Base-by-base conservation (phyloP, 2,113 vertebrate genomes). In the Mystacornis crossleyi region DNA sequence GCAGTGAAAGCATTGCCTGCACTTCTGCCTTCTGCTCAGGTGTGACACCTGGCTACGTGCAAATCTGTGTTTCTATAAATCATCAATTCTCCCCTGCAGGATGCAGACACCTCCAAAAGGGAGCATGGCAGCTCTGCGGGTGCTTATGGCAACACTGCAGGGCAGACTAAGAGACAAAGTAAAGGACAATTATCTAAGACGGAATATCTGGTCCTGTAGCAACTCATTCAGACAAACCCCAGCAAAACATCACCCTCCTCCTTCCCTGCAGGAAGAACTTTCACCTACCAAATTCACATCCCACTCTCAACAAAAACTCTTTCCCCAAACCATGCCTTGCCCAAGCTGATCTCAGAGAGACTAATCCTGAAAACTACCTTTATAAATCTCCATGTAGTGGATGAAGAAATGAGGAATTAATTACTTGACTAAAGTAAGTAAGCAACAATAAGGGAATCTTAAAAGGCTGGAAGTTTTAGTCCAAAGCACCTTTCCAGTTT, bases 221-320 rank as follows among this genome's bases (percentile, higher is more conserved):
- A 93, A 93, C 88, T 72, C 66, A 90, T 82, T 87, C 79, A 75
- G 67, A 54, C 0, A 5, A 82, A 93, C 57, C 82, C 26, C 84
- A 91, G 78, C 51, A 74, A 66, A 91, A 74, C 17, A 42, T 36
- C 55, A 84, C 51, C 47, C 55, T 86, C 57, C 60, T 86, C 53
- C 66, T 72, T 31, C 88, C 90, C 70, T 12, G 14, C 31, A 86
- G 81, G 85, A 40, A 88, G 74, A 90, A 85, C 74, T 93, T 92
- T 89, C 3, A 1, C 81, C 90, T 75, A 72, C 71, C 71, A 86
- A 48, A 80, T 55, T 84, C 70, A 67, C 69, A 67, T 67, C 70
- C 18, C 21, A 28, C 23, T 67, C 75, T 79, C 15, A 79, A 40
- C 74, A 69, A 25, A 66, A 81, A 31, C 58, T n/a, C 50, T 67